phyloP scores from a whole-genome alignment of 2,888 invertebrate species.

The Phengaris arion region DNA sequence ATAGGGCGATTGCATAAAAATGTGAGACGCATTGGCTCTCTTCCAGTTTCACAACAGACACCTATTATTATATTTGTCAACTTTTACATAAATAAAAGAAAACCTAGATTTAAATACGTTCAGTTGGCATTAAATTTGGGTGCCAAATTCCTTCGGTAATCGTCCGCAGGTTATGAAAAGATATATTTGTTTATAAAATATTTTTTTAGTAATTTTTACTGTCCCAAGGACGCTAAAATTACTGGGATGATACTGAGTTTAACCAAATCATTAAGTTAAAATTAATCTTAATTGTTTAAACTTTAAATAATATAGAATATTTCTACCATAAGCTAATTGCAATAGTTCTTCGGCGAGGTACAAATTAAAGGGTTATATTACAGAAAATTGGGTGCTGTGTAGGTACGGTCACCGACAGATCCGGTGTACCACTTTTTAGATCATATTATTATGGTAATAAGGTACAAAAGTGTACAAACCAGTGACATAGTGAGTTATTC shows the following conservation, averaged over 20 bases:
- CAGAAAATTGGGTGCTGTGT: too few relatives aligned
- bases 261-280: neutral
- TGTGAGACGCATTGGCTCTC: constrained; percentile 66
- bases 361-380: too few relatives aligned
- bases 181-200: neutral
- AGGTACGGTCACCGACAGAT: too few relatives aligned
- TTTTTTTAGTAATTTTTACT: neutral
- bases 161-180: constrained; percentile 11
- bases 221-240: neutral
- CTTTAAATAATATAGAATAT: neutral
- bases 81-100: constrained; percentile 41
- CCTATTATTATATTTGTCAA: constrained; percentile 60
- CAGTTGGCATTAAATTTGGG: constrained; percentile 22
- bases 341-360: too few relatives aligned
- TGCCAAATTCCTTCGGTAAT: constrained; percentile 26
- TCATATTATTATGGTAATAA: too few relatives aligned
- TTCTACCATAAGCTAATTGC: neutral
- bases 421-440: too few relatives aligned
- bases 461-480: too few relatives aligned
- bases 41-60: constrained; percentile 67
- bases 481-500: too few relatives aligned
- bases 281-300: neutral
- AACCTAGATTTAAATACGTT: constrained; percentile 25
- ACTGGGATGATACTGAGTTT: neutral
- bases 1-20: constrained; percentile 78